Base-by-base conservation (phyloP, 2,888 invertebrate genomes). In the Masnerella sp. region DNA sequence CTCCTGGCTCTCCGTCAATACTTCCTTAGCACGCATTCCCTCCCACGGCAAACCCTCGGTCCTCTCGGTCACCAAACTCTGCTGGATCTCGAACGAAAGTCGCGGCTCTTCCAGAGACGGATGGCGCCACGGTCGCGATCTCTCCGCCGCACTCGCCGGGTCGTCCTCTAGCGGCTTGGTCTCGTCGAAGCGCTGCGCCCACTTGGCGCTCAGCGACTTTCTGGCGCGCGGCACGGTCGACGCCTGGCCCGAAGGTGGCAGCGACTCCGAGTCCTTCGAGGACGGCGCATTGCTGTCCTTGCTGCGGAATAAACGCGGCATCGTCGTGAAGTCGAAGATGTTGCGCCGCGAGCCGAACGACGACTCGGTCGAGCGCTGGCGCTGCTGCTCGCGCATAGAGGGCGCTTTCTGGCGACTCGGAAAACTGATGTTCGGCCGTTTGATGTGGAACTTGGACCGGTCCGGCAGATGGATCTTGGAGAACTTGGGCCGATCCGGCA, bases 271-370 rank as follows among this genome's bases (percentile, higher is more conserved):
- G 36, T 87, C 83, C 65, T 87, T 84, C 22, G 90, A 90, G 47
- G 90, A 90, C 15, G 90, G 90, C 2, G 90, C 90, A 79, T 89
- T 90, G 68, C 78, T 80, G n/a, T 71, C 82, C 56, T 87, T 88
- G 3, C 86, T 82, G 34, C 76, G 59, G 15, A 76, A 76, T 2
- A 95, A 90, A 78, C 95, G 90, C 0, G 95, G 95, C 83, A 93
- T 95, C 0, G 95, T 95, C 78, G 92, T 91, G 75, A 93, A 92
- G 86, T 94, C 93, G 82, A 94, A 93, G 76, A 90, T 89, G 78
- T 90, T 91, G 79, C 90, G 90, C 43, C 89, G 89, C 38, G 90
- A 89, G 43, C 89, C 89, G 17, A 87, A 88, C 25, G 88, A 88
- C 5, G 90, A 89, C 78, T 90, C 89, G 38, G 90, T 90, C 56